Evolutionary conservation across 1,140 invertebrate genomes (phyloP), one percentile per base, ranked within the genome.

Genomic region (Ladona fulva): DNA sequence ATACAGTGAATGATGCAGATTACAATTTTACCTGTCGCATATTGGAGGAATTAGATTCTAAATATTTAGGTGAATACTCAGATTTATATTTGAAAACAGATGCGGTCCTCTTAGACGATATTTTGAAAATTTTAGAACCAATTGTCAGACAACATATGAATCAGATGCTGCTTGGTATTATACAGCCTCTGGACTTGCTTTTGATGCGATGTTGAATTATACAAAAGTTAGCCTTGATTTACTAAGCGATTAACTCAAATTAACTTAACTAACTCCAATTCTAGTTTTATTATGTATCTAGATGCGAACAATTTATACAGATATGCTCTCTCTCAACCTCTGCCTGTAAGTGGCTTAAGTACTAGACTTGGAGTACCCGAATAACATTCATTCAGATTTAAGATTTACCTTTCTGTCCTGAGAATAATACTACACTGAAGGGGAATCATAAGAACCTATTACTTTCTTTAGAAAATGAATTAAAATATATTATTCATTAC

Each of bases 371-470:
- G n/a, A n/a, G n/a, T n/a, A n/a, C n/a, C n/a, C n/a, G n/a, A n/a
- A n/a, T n/a, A n/a, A n/a, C n/a, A n/a, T n/a, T n/a, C n/a, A n/a
- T n/a, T n/a, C n/a, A n/a, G n/a, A n/a, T n/a, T n/a, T n/a, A 22
- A 0, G 85, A 87, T 80, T 86, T 88, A 59, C 87, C 87, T 25
- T 85, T 88, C 79, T 85, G 84, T 78, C 81, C 85, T 12, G 84
- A 87, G 80, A 83, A 83, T 74, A 79, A 84, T 3, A 66, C 83
- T 24, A 83, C 84, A 0, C 52, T 75, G 5, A 80, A 78, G 25
- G 79, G 80, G 79, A 77, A 22, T 7, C 84, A 84, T 8, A 66
- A 76, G 79, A 79, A 77, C 81, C 79, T 77, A 24, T 52, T 1
- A 74, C 83, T 75, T 7, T 29, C 42, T 0, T 22, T n/a, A 22